These are phyloP conservation scores for Pocillopora grandis DNA, from an alignment of 92 coral and sea anemone genomes.

Conservation along the genomic window DNA sequence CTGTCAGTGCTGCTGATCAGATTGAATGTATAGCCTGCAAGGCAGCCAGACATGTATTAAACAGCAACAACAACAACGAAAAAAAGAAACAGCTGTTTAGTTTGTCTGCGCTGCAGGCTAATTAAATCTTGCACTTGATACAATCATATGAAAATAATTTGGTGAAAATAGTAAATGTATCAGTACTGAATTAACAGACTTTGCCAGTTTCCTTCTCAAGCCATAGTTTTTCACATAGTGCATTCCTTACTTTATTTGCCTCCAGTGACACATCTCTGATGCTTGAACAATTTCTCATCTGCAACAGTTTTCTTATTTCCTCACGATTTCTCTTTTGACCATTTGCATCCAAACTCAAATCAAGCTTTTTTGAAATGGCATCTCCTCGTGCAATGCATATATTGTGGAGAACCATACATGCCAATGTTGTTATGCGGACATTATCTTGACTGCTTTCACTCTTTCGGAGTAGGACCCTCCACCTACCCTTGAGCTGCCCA, in stretches of 20 bases:
- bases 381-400: conserved; percentile 22
- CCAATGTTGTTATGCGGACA: conserved; percentile 21
- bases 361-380: background rate
- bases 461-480: background rate
- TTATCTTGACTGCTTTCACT: conserved; percentile 33
- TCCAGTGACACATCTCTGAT: conserved; percentile 23
- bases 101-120: too few relatives aligned
- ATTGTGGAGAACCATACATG: conserved; percentile 34
- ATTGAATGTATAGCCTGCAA: background rate
- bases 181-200: background rate
- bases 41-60: background rate
- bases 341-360: conserved; percentile 25
- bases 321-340: conserved; percentile 34
- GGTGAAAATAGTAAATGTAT: conserved; percentile 4
- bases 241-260: conserved; percentile 33
- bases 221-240: conserved; percentile 20
- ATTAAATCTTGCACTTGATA: conserved; percentile 31
- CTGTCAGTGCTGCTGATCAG: background rate
- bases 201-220: background rate
- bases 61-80: background rate
- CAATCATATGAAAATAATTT: conserved; percentile 20
- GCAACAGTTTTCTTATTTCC: conserved; percentile 33
- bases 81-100: too few relatives aligned
- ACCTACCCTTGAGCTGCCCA: too few relatives aligned
- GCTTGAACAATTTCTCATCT: conserved; percentile 29